phyloP scores from a whole-genome alignment of 1,140 invertebrate genomes.

The Calosoma granatense region DNA sequence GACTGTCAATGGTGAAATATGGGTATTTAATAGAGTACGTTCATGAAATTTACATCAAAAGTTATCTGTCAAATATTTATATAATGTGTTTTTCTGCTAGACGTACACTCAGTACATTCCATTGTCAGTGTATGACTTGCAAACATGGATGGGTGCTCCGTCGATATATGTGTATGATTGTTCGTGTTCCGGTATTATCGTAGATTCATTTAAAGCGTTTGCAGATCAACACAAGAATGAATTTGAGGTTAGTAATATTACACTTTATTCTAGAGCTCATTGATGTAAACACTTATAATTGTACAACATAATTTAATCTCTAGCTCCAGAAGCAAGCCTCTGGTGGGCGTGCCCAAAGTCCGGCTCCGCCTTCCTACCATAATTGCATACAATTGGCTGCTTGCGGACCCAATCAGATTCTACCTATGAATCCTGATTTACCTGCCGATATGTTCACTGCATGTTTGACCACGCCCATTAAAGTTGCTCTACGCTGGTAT shows the following conservation, averaged over 20 bases:
- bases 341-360: constrained; percentile 16
- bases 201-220: constrained; percentile 87
- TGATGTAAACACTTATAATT: not conserved
- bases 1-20: constrained; percentile 97
- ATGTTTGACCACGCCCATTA: constrained; percentile 96
- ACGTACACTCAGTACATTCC: constrained; percentile 99
- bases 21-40: constrained; percentile 94
- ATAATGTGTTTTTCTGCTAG: constrained; percentile 52
- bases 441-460: constrained; percentile 98
- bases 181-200: constrained; percentile 94
- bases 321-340: constrained; percentile 3
- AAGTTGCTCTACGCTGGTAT: constrained; percentile 93
- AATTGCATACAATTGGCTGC: constrained; percentile 96
- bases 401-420: constrained; percentile 79
- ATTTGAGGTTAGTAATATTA: constrained; percentile 49
- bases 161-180: constrained; percentile 99
- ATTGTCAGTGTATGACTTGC: constrained; percentile 93
- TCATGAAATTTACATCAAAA: constrained; percentile 11
- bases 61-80: constrained; percentile 7
- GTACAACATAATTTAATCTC: constrained; percentile 1
- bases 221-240: constrained; percentile 85
- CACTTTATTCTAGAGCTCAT: no score
- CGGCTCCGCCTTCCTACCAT: constrained; percentile 51
- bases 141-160: constrained; percentile 97
- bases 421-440: constrained; percentile 96